Conservation (phyloP, 1,140 invertebrate genomes). For the Anastrepha obliqua region DNA sequence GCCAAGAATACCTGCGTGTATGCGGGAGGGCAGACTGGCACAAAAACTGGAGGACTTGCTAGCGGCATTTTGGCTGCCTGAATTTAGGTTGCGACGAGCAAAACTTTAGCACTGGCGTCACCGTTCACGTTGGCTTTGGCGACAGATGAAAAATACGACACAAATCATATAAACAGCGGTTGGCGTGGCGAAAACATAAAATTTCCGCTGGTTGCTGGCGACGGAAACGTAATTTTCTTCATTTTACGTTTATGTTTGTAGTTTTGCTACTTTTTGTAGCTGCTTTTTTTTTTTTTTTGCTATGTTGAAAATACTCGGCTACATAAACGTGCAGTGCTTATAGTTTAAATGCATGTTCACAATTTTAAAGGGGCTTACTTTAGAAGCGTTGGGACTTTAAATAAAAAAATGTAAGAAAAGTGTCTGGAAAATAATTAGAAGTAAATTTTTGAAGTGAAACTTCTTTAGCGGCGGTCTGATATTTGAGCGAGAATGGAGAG, state of each 20-base stretch:
- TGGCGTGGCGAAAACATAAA: constrained; percentile 36
- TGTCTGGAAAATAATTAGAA: no score
- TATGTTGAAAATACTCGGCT: neutral
- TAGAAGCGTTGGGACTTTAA: no score
- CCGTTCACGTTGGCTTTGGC: neutral
- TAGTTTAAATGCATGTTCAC: no score
- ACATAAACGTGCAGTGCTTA: neutral
- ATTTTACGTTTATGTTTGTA: neutral
- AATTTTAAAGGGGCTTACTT: no score
- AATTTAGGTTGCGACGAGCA: constrained; percentile 11
- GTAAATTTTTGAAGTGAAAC: no score
- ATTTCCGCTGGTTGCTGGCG: constrained; percentile 20
- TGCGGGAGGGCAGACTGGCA: neutral
- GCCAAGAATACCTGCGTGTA: neutral
- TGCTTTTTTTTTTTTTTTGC: neutral
- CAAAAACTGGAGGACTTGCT: neutral
- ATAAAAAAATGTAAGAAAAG: no score
- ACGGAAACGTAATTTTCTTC: constrained; percentile 40
- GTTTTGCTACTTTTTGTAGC: neutral
- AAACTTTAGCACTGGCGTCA: neutral
- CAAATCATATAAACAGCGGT: constrained; percentile 30
- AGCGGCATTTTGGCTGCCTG: neutral
- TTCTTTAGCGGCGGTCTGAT: no score
- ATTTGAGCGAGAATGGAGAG: no score
- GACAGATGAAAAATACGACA: neutral